phyloP scores from a whole-genome alignment of 2,888 invertebrate genomes.

The Eupithecia insigniata region DNA sequence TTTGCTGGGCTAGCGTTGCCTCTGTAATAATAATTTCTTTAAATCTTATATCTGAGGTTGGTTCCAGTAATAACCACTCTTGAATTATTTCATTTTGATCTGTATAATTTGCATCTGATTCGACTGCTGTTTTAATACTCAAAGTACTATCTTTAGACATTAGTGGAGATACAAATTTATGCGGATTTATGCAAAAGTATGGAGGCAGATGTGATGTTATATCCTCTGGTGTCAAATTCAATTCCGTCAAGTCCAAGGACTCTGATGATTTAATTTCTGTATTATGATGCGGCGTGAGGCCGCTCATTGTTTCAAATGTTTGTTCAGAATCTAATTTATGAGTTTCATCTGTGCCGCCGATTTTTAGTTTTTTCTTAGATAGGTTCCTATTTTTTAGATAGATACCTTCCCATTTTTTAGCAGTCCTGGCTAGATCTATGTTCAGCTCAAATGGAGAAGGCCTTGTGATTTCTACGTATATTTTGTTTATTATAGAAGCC shows the following conservation, averaged over 20 bases:
- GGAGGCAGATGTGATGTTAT: conserved; percentile 51
- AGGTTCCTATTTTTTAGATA: too few relatives aligned
- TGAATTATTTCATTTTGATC: conserved; percentile 33
- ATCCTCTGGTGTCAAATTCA: conserved; percentile 31
- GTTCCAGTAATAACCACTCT: conserved; percentile 49
- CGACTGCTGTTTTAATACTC: conserved; percentile 37
- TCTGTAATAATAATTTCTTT: conserved; percentile 53
- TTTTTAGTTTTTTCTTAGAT: conserved; percentile 39
- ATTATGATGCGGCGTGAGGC: conserved; percentile 59
- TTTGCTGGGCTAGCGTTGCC: conserved; percentile 54
- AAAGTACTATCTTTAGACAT: conserved; percentile 49
- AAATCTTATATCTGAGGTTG: conserved; percentile 53
- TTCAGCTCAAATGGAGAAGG: conserved; percentile 69
- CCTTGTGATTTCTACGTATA: conserved; percentile 60
- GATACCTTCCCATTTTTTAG: conserved; percentile 59
- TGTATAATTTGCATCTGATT: conserved; percentile 21
- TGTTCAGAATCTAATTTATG: conserved; percentile 34
- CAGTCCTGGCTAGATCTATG: conserved; percentile 62
- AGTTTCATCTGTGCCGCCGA: not conserved
- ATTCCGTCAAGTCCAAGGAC: conserved; percentile 10
- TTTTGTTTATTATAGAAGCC: conserved; percentile 62
- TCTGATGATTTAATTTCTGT: conserved; percentile 55
- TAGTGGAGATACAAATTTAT: conserved; percentile 61
- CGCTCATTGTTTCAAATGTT: conserved; percentile 43
- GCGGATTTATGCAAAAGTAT: conserved; percentile 59